Conservation (phyloP, 1,140 invertebrate genomes). For the Pseudoatta argentina region DNA sequence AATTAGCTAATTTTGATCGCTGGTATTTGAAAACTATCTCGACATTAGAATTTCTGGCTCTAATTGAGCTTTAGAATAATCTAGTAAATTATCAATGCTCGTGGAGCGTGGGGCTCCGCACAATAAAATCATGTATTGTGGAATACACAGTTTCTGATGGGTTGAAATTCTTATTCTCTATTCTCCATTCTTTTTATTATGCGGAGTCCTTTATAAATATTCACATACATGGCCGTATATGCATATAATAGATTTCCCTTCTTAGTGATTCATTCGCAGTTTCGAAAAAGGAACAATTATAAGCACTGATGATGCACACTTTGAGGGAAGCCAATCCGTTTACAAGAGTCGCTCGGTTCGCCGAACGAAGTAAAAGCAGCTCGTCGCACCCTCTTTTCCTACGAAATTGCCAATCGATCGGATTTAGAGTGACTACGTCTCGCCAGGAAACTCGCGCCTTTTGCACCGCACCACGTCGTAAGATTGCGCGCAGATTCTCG, state of each 20-base stretch:
- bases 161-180: no score
- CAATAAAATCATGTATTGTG: no score
- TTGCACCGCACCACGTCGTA: neutral
- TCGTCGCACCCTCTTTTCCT: neutral
- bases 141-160: no score
- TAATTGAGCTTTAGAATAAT: neutral
- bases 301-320: slow-evolving; percentile 42
- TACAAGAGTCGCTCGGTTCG: slow-evolving; percentile 26
- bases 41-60: neutral
- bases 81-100: neutral
- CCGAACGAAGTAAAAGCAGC: neutral
- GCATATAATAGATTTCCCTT: neutral
- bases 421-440: slow-evolving; percentile 24
- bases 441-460: neutral
- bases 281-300: slow-evolving; percentile 46
- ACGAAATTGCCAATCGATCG: slow-evolving; percentile 63
- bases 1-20: neutral
- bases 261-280: slow-evolving; percentile 47
- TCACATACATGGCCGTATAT: no score
- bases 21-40: neutral
- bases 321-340: neutral
- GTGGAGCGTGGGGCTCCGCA: no score
- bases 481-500: slow-evolving; percentile 32
- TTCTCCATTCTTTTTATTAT: no score
- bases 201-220: neutral